Evolutionary conservation across 1,140 invertebrate species (phyloP), one percentile per base, ranked within the genome.

Genomic region (Formica exsecta): DNA sequence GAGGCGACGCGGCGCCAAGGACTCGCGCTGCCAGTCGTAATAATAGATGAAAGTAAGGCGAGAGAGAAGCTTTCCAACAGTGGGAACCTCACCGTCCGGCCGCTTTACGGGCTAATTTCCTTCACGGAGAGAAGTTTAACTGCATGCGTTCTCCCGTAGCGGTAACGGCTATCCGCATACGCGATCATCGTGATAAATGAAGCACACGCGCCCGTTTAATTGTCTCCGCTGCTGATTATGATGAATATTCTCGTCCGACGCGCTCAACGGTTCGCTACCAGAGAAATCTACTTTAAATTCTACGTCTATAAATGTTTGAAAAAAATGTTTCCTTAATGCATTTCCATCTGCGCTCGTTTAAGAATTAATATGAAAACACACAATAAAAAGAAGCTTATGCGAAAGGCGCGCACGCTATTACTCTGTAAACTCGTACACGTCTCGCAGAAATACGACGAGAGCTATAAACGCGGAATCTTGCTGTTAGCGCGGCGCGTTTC

Each of bases 41-140:
- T 90, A 91, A 90, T 88, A 88, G 83, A 88, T 86, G 86, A 88
- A 77, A 90, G 81, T 77, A 64, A 86, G 65, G 62, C 73, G 86
- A 86, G 68, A 11, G 9, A 48, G 22, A 65, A 86, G 86, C 19
- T 86, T 85, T 74, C 51, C 87, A 48, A 54, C 75, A 77, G 68
- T 74, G 62, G 61, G 44, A 73, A 59, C 61, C 38, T 3, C 25
- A 68, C 51, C 38, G 51, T 41, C 25, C 32, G 68, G 57, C 57
- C 89, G 80, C 57, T 80, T 87, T 74, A 38, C 71, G n/a, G 68
- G 38, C 54, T 87, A 87, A 87, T 85, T 80, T 77, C 70, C 68
- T 48, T 62, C 29, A 19, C 41, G 25, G 25, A 22, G 62, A 57
- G 83, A 81, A 71, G 86, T 62, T 89, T 73, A 75, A 79, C 29